Evolutionary conservation across 2,888 invertebrate genomes (phyloP).

Genomic region (Aporophyla nigra): DNA sequence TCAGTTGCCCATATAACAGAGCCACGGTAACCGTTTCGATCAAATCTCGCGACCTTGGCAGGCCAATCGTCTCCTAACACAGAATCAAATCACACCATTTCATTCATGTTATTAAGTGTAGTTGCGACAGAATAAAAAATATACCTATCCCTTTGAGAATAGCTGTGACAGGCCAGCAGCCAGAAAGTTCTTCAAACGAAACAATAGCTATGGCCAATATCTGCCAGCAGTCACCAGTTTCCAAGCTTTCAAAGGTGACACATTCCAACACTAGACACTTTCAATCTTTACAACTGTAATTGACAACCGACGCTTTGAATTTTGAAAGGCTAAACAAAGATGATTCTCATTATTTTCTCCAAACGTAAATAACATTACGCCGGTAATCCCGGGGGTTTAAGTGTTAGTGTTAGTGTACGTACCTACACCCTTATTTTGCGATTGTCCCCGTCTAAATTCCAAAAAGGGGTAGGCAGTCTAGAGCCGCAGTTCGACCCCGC

Average conservation of each 20-base stretch:
- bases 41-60: no score
- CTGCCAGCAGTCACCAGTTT: neutral
- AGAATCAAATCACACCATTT: no score
- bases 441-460: neutral
- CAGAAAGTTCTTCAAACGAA: neutral
- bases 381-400: neutral
- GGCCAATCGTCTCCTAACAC: no score
- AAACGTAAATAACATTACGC: neutral
- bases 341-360: neutral
- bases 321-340: neutral
- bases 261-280: neutral
- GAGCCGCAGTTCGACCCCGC: neutral
- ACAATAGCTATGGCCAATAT: neutral
- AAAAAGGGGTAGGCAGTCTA: neutral
- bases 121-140: no score
- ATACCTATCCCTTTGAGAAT: neutral
- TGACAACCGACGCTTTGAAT: neutral
- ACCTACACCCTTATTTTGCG: neutral
- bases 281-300: neutral
- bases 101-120: no score
- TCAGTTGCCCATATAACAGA: no score
- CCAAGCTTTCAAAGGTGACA: neutral
- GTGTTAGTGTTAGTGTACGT: neutral
- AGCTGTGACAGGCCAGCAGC: no score
- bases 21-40: no score